Evolutionary conservation across 2,113 vertebrate species (phyloP), one percentile per base, ranked within the genome.

Genomic region (Girardinichthys multiradiatus): DNA sequence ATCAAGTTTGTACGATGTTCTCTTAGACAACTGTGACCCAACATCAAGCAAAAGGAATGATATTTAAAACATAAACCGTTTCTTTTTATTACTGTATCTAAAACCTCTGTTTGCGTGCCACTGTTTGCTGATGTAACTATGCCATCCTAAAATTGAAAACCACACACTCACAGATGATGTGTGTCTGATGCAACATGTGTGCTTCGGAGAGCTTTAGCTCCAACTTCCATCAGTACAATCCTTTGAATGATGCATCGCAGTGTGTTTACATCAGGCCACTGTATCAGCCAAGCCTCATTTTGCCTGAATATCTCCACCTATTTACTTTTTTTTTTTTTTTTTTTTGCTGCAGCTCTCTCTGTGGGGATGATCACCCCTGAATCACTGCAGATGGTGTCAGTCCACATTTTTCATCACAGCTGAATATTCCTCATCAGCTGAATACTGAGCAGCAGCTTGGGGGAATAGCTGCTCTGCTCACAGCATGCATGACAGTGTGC

Each of bases 61-160:
- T 19, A 9, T 60, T 29, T 24, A 21, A 65, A 11, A 19, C 3
- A 45, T 27, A 45, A 27, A 45, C 9, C 17, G 17, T 28, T 19
- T 17, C 27, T 48, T 21, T 37, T 39, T 33, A 19, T 27, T 19
- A 21, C 39, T 29, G 64, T 48, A 48, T 48, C 14, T 29, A 29
- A 28, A 28, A 28, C 1, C 27, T 57, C 11, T 54, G 48, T 72
- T 29, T 42, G 31, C 33, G 58, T 27, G 54, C 21, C 35, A 13
- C 72, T 35, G 58, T 21, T 67, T 71, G 64, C 11, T 91, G 89
- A 93, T 81, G 88, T 77, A 92, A 90, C 79, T 67, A 67, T 58
- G 71, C 86, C 58, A 71, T 76, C 30, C 39, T 37, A 33, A 26
- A 29, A 48, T 21, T 67, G 77, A 80, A 91, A 89, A 68, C 64